phyloP scores from a whole-genome alignment of 1,140 invertebrate species.

The Brachionus plicatilis region DNA sequence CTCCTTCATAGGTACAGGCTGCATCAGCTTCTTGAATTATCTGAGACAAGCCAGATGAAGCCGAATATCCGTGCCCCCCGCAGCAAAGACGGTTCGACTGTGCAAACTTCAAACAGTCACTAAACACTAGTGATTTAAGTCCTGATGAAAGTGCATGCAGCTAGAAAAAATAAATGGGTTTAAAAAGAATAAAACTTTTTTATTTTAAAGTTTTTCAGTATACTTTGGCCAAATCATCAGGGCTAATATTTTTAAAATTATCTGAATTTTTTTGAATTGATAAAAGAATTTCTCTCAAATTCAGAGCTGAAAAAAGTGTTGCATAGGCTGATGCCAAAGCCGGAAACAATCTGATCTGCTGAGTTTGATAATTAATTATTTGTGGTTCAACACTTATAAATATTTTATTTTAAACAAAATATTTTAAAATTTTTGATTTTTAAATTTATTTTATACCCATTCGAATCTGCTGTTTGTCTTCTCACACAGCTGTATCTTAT shows the following conservation, averaged over 20 bases:
- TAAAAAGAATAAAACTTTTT: too few relatives aligned
- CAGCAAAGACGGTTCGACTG: conserved; percentile 75
- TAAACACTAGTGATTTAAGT: conserved; percentile 76
- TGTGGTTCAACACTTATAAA: conserved; percentile 69
- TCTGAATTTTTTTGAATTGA: conserved; percentile 16
- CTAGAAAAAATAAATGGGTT: conserved; percentile 43
- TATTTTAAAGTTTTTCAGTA: too few relatives aligned
- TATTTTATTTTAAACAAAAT: conserved; percentile 53
- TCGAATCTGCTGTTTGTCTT: conserved; percentile 74
- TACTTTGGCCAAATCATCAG: conserved; percentile 56
- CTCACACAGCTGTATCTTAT: conserved; percentile 77
- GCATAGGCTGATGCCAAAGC: conserved; percentile 72
- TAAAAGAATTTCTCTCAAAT: conserved; percentile 54
- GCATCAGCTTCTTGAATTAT: conserved; percentile 75
- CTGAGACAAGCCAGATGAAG: conserved; percentile 72
- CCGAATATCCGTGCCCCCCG: conserved; percentile 87
- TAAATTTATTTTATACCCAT: conserved; percentile 60
- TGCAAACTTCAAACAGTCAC: conserved; percentile 66
- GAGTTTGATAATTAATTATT: conserved; percentile 84
- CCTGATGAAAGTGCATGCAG: conserved; percentile 82
- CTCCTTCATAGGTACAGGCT: conserved; percentile 85
- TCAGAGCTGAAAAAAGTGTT: conserved; percentile 66
- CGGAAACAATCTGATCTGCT: conserved; percentile 82
- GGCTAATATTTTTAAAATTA: not conserved
- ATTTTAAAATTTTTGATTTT: not conserved